Evolutionary conservation across 2,888 invertebrate genomes (phyloP), one percentile per base, ranked within the genome.

Genomic region (Gryllus longicercus): DNA sequence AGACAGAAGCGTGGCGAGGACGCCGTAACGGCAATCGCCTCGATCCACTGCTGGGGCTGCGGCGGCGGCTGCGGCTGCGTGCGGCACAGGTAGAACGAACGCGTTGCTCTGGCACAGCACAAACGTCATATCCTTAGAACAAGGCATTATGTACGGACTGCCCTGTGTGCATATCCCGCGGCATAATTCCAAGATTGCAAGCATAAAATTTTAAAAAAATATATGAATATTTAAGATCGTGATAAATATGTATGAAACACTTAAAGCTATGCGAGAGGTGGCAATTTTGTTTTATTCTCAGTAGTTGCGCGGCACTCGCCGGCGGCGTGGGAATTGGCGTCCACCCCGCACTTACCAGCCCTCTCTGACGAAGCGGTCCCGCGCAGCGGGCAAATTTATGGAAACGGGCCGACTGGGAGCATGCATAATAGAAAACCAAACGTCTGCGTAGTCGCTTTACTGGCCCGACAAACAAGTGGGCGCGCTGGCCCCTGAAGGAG

Each of bases 111-210:
- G n/a, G 16, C 16, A 1, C 63, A 18, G 63, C 63, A 63, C 63
- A 63, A n/a, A 63, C 63, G 63, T 63, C 63, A 63, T 18, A 63
- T 63, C 63, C 63, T 63, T n/a, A n/a, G 63, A 63, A 63, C 63
- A 63, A 63, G 63, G 63, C 63, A 16, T 63, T 63, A 63, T 63
- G 63, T n/a, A 63, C 63, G 63, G 14, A 63, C 63, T 63, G 14
- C 63, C 63, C 63, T 63, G 63, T 63, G 63, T n/a, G 14, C 63
- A 63, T 63, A 63, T 63, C 63, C 63, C 63, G 63, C 63, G 63
- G 63, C 63, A 63, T 63, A 63, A 63, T 63, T 63, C 63, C 63
- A n/a, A 63, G 63, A 63, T 63, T 63, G 63, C 63, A n/a, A 63
- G 63, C 63, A 63, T 63, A 63, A 63, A 63, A 63, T 63, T 63